Evolutionary conservation across 53 echinoderm and acorn worm species (phyloP).

Genomic region (Echinometra lucunter): DNA sequence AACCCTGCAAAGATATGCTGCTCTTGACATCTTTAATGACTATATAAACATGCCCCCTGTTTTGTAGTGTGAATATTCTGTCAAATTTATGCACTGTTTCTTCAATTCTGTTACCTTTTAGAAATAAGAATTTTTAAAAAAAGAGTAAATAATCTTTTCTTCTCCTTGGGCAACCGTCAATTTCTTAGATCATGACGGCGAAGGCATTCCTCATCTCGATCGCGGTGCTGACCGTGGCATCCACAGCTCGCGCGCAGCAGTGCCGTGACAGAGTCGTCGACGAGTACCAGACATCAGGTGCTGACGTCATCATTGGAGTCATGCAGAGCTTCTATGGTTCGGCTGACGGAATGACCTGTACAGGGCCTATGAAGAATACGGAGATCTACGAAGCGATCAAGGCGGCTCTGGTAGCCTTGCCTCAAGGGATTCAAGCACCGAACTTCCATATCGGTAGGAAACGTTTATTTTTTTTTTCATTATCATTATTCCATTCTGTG

Average conservation of each 20-base stretch:
- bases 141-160: not conserved
- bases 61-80: too few species aligned
- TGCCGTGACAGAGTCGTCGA: slow-evolving; percentile 39
- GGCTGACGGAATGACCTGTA: not conserved
- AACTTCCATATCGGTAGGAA: slow-evolving; percentile 36
- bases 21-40: too few species aligned
- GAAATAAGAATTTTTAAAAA: too few species aligned
- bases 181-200: not conserved
- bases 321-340: slow-evolving; percentile 58
- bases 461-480: too few species aligned
- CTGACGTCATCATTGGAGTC: slow-evolving; percentile 63
- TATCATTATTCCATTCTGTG: too few species aligned
- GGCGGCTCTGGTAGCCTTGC: slow-evolving; percentile 27
- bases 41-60: too few species aligned
- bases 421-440: slow-evolving; percentile 22
- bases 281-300: slow-evolving; percentile 20
- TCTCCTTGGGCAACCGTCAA: not conserved
- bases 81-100: too few species aligned
- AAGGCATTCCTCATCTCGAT: not conserved
- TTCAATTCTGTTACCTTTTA: too few species aligned
- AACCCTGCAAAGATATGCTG: too few species aligned
- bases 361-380: not conserved
- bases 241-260: not conserved
- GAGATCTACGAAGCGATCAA: slow-evolving; percentile 38
- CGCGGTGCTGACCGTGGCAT: not conserved